Conservation (phyloP, 2,113 vertebrate species). For the Hassar affinis region DNA sequence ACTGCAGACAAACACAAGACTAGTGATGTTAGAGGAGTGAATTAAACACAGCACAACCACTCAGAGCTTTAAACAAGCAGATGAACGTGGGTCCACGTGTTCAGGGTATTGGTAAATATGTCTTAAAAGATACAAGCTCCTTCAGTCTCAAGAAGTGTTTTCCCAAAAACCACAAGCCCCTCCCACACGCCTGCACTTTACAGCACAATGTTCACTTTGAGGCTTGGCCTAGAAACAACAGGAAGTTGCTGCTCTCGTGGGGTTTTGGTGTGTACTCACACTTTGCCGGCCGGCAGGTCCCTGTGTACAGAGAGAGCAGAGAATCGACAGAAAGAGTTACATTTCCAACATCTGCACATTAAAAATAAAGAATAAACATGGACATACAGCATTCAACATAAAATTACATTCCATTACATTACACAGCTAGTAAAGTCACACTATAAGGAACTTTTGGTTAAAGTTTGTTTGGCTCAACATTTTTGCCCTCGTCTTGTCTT, state of each 20-base stretch:
- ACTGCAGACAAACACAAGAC: constrained; percentile 62
- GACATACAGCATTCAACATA: no score
- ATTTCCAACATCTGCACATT: background rate
- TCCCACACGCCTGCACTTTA: background rate
- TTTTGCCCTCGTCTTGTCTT: background rate
- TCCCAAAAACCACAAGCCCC: background rate
- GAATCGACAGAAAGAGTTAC: background rate
- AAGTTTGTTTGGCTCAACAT: no score
- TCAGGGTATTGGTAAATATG: background rate
- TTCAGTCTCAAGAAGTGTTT: background rate
- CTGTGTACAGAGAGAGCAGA: constrained; percentile 68
- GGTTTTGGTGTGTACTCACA: constrained; percentile 75
- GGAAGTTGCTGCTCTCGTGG: constrained; percentile 33
- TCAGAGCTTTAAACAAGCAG: background rate
- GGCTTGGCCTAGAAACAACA: constrained; percentile 44
- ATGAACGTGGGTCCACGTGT: background rate
- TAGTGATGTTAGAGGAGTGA: background rate
- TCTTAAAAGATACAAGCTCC: background rate
- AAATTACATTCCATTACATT: no score
- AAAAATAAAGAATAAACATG: no score
- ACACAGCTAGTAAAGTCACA: no score
- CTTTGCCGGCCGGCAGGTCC: constrained; percentile 87
- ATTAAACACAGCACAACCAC: background rate
- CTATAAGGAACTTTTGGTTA: no score
- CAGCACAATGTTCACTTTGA: constrained; percentile 14